Evolutionary conservation across 2,888 invertebrate species (phyloP).

Genomic region (Carabus problematicus): DNA sequence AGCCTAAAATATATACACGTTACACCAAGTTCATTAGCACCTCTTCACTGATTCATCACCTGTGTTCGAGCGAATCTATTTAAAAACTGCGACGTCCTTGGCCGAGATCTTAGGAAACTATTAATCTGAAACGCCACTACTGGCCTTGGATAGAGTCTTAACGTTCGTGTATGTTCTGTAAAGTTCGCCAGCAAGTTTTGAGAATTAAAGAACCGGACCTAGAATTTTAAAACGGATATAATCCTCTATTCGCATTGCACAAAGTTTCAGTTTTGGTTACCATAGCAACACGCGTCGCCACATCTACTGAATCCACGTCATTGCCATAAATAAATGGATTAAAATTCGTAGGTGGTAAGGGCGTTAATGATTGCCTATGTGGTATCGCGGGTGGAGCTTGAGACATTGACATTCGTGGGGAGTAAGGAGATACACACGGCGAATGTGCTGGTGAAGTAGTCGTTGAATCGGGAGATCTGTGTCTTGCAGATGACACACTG

Average conservation of each 20-base stretch:
- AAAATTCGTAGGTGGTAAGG: conserved; percentile 64
- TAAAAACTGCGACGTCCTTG: conserved; percentile 86
- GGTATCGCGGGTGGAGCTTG: conserved; percentile 59
- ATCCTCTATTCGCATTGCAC: conserved; percentile 16
- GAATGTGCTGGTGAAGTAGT: conserved; percentile 30
- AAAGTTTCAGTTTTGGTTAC: conserved; percentile 59
- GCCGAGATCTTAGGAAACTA: conserved; percentile 93
- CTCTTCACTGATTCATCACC: conserved; percentile 57
- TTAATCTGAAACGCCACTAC: conserved; percentile 99
- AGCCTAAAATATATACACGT: conserved; percentile 66
- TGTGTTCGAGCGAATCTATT: conserved; percentile 94
- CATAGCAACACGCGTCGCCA: conserved; percentile 98
- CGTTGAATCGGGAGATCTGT: conserved; percentile 53
- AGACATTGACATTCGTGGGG: conserved; percentile 45
- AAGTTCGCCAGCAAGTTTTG: conserved; percentile 97
- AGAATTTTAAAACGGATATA: conserved; percentile 47
- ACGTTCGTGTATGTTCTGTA: conserved; percentile 95
- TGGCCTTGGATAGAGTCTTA: conserved; percentile 95
- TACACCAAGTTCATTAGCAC: not conserved
- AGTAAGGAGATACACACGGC: conserved; percentile 43
- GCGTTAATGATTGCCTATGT: conserved; percentile 62
- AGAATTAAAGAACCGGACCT: conserved; percentile 97
- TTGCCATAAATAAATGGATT: conserved; percentile 93
- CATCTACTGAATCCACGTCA: conserved; percentile 97
- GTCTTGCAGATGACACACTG: conserved; percentile 58